These are phyloP conservation scores for Cantharis rufa DNA, from an alignment of 2,888 invertebrate species.

Conservation along the genomic window DNA sequence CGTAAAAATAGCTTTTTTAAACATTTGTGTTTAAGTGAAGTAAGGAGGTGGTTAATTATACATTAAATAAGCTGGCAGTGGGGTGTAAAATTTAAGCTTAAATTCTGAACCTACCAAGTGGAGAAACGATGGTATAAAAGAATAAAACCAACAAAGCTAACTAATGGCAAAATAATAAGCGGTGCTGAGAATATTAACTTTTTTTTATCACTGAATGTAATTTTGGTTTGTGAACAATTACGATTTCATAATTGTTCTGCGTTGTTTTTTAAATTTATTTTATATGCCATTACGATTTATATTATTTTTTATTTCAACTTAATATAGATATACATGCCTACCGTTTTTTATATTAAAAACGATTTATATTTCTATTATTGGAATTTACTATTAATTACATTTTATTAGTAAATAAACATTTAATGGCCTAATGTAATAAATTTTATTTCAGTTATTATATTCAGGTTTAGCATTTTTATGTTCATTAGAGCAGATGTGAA, in stretches of 20 bases:
- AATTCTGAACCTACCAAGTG: background rate
- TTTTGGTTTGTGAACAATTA: conserved; percentile 16
- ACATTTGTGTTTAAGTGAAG: background rate
- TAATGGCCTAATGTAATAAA: background rate
- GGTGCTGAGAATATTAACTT: conserved; percentile 10
- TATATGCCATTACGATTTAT: background rate
- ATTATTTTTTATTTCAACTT: background rate
- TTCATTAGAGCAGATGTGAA: background rate
- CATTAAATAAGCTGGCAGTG: conserved; percentile 2
- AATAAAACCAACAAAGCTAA: conserved; percentile 11
- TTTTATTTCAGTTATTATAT: background rate
- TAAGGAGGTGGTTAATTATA: conserved; percentile 1
- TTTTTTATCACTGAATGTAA: conserved; percentile 12
- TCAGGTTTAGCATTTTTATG: background rate
- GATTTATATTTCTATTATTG: background rate
- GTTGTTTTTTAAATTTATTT: conserved; percentile 2
- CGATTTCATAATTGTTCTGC: conserved; percentile 10
- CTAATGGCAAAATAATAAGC: conserved; percentile 12
- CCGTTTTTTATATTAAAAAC: background rate
- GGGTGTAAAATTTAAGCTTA: conserved; percentile 1
- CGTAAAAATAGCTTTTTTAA: background rate
- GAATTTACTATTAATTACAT: background rate
- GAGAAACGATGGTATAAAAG: background rate
- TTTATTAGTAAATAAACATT: background rate
- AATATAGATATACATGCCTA: background rate